phyloP scores from a whole-genome alignment of 2,113 vertebrate species.

The Gymnorhina tibicen region DNA sequence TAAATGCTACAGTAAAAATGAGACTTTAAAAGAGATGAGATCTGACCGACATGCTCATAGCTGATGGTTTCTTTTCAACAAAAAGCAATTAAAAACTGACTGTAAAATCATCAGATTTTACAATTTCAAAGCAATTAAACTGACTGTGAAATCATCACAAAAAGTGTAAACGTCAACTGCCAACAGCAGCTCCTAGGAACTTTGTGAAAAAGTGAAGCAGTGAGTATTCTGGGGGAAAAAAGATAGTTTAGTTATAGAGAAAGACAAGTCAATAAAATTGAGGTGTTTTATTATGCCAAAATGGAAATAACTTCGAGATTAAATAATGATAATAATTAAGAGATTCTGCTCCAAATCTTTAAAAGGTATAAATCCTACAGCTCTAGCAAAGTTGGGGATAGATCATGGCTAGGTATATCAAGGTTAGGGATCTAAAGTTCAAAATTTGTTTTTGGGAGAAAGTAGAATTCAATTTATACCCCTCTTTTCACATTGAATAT shows the following conservation, averaged over 20 bases:
- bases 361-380: not conserved
- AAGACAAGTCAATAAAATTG: not conserved
- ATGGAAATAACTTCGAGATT: not conserved
- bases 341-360: not conserved
- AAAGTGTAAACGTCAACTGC: not conserved
- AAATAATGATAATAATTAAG: not conserved
- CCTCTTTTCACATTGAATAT: not conserved
- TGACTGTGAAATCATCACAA: not conserved
- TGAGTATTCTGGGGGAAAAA: not conserved
- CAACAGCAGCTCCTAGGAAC: not conserved
- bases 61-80: not conserved
- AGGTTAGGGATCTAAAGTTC: not conserved
- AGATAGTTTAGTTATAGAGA: not conserved
- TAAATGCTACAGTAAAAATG: constrained; percentile 1
- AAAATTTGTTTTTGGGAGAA: not conserved
- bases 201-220: not conserved
- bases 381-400: not conserved
- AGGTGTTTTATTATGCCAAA: not conserved
- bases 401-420: not conserved
- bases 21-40: not conserved
- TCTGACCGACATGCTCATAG: not conserved
- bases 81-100: not conserved
- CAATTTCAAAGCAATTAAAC: not conserved
- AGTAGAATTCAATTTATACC: not conserved
- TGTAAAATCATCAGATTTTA: not conserved